Evolutionary conservation across 1,140 invertebrate species (phyloP), one percentile per base, ranked within the genome.

Genomic region (Heliconius hermathena): DNA sequence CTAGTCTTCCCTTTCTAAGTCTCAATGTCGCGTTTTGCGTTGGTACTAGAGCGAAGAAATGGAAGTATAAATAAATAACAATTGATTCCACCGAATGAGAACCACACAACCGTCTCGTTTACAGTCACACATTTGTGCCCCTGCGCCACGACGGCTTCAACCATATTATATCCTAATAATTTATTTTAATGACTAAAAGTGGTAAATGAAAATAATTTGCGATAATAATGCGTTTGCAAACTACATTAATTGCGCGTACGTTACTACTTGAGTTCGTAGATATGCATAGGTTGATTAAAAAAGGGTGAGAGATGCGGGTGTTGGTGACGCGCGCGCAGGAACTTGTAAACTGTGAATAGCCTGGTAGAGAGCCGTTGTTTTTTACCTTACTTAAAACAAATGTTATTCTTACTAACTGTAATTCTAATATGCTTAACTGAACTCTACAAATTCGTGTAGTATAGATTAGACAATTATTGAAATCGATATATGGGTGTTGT

Each of bases 241-340:
- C 73, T 78, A 83, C 79, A 82, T 81, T 81, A 81, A 81, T 77
- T 77, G 77, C 71, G 71, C 71, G 36, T 76, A 73, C 78, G 73
- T 75, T 80, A 75, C 71, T 77, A 77, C 75, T 73, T 74, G 54
- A 74, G 79, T 46, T 52, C 71, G 77, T 82, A 74, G 77, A 82
- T 80, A 82, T 85, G 81, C 74, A 81, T 85, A 78, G 79, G 78
- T 79, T 78, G 82, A 85, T 82, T 84, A 83, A 80, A 83, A 77
- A 83, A 89, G 87, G 89, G 89, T 81, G 86, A 82, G 76, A 74
- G 78, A 90, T 90, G 89, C 89, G 89, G 89, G 89, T 77, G 85
- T 82, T 79, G 74, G 81, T 82, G 84, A 79, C 83, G 79, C 75
- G 57, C 78, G 57, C 66, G 66, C 41, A 36, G 22, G 36, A 72